phyloP scores from a whole-genome alignment of 2,113 vertebrate species.

The Platycercus adscitus region DNA sequence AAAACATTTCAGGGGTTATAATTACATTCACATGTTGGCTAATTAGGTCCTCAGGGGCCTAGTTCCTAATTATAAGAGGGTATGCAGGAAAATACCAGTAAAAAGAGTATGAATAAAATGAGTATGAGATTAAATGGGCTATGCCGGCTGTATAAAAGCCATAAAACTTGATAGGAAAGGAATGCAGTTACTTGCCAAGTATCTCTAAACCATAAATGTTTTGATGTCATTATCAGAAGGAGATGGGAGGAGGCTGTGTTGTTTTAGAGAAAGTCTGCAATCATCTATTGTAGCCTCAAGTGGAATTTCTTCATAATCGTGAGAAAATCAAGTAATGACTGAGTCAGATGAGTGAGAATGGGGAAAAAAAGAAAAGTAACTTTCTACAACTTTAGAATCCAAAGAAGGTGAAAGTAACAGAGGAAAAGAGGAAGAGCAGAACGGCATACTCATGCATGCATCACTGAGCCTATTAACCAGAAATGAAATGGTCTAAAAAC shows the following conservation, averaged over 20 bases:
- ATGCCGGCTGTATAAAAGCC: constrained; percentile 70
- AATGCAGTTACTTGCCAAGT: constrained; percentile 66
- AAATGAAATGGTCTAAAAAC: constrained; percentile 43
- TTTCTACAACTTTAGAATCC: neutral
- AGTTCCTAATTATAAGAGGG: constrained; percentile 75
- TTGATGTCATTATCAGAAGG: constrained; percentile 55
- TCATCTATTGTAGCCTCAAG: neutral
- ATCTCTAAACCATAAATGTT: constrained; percentile 51
- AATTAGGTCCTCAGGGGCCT: constrained; percentile 80
- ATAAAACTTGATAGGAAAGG: constrained; percentile 77
- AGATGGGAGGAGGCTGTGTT: constrained; percentile 38
- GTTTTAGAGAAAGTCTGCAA: constrained; percentile 38
- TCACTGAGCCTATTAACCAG: neutral
- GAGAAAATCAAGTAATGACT: neutral
- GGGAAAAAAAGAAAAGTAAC: neutral
- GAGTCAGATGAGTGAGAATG: neutral
- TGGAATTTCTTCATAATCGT: constrained; percentile 29
- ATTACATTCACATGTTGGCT: constrained; percentile 79
- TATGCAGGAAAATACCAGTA: constrained; percentile 70
- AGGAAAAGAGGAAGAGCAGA: neutral
- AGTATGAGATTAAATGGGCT: constrained; percentile 74
- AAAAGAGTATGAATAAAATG: constrained; percentile 71
- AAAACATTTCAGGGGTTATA: constrained; percentile 73
- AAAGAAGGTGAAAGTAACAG: neutral
- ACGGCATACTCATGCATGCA: neutral